Conservation (phyloP, 2,888 invertebrate species). For the Sphinx pinastri region DNA sequence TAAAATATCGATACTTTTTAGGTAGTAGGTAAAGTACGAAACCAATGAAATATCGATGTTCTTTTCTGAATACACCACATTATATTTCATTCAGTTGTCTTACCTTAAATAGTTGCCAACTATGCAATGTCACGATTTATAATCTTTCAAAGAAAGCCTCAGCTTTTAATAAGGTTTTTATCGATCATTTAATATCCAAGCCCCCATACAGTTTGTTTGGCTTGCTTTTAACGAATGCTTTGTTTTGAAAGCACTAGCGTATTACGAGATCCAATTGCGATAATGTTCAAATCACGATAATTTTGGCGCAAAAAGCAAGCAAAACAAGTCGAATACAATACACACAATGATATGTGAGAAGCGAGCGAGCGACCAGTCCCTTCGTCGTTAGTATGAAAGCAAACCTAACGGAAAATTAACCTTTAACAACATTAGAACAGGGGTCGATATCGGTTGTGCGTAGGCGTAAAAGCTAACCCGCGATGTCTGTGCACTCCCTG, state of each 20-base stretch:
- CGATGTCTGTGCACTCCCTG: constrained; percentile 60
- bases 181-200: constrained; percentile 3
- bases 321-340: constrained; percentile 77
- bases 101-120: neutral
- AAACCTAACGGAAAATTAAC: constrained; percentile 68
- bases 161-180: neutral
- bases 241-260: constrained; percentile 18
- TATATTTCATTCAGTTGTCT: neutral
- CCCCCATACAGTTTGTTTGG: constrained; percentile 31
- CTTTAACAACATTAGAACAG: constrained; percentile 55
- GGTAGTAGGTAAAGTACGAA: neutral
- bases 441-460: constrained; percentile 60
- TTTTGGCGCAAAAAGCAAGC: constrained; percentile 75
- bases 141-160: neutral
- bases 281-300: constrained; percentile 36
- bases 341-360: constrained; percentile 80
- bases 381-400: constrained; percentile 72
- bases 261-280: constrained; percentile 37
- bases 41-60: neutral
- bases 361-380: constrained; percentile 64
- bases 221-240: constrained; percentile 35
- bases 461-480: constrained; percentile 64
- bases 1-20: neutral
- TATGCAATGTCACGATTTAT: neutral
- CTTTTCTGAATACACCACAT: neutral